These are phyloP conservation scores for Cyclophora punctaria DNA, from an alignment of 2,888 invertebrate genomes.

Conservation along the genomic window DNA sequence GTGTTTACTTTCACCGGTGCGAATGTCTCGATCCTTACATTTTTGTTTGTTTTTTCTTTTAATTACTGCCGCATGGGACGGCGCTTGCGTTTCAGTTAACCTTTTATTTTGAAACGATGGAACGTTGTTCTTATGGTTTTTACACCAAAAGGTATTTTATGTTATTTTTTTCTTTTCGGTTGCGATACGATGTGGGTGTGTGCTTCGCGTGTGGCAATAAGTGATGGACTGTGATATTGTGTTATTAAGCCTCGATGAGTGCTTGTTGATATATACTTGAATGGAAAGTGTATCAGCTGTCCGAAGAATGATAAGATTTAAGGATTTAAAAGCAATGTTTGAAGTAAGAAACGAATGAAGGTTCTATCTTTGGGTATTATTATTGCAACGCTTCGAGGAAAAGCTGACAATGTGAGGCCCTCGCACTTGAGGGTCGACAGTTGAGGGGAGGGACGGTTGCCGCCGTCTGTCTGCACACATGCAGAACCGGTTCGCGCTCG, in stretches of 20 bases:
- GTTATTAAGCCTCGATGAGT: not conserved
- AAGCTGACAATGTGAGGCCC: conserved; percentile 63
- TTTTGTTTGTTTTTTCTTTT: conserved; percentile 68
- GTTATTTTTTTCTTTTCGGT: conserved; percentile 70
- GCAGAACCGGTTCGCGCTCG: conserved; percentile 70
- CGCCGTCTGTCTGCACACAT: conserved; percentile 67
- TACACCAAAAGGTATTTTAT: conserved; percentile 87
- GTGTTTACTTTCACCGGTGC: conserved; percentile 74
- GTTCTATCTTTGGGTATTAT: conserved; percentile 45
- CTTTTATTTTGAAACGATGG: conserved; percentile 81
- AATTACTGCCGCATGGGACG: conserved; percentile 71
- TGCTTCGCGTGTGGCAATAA: conserved; percentile 61
- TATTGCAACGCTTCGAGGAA: conserved; percentile 62
- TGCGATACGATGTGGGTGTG: conserved; percentile 58
- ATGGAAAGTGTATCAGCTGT: conserved; percentile 7
- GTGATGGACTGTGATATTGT: conserved; percentile 20
- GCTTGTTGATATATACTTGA: not conserved
- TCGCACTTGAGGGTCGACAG: conserved; percentile 62
- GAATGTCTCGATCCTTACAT: conserved; percentile 72
- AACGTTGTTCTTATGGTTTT: conserved; percentile 87
- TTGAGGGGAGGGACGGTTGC: conserved; percentile 56
- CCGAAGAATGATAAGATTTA: conserved; percentile 1
- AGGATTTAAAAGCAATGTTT: not conserved
- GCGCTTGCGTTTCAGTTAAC: conserved; percentile 73
- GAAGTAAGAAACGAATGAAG: conserved; percentile 10